Evolutionary conservation across 1,140 invertebrate genomes (phyloP).

Genomic region (Solen grandis): DNA sequence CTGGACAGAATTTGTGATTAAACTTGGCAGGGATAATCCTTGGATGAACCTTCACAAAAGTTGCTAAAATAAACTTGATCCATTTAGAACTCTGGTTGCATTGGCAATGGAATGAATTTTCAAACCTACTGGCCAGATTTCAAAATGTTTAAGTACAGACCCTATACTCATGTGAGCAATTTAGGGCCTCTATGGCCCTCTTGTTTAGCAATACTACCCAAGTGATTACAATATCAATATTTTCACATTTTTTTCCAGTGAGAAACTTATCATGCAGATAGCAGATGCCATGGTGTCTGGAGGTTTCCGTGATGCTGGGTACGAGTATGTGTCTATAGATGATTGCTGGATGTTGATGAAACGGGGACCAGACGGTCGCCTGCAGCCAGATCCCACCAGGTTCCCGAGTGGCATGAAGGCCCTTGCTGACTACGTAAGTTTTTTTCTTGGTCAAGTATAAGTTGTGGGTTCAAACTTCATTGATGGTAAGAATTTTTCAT

Average conservation of each 20-base stretch:
- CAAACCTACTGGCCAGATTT: too few species aligned
- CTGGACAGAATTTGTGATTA: too few species aligned
- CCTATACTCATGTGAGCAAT: background rate
- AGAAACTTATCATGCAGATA: constrained; percentile 94
- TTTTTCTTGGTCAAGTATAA: constrained; percentile 1
- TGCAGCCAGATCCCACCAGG: constrained; percentile 91
- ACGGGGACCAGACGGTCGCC: constrained; percentile 87
- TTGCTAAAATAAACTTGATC: too few species aligned
- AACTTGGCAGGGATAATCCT: too few species aligned
- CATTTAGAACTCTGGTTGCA: too few species aligned
- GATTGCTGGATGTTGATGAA: constrained; percentile 96
- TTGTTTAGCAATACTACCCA: background rate
- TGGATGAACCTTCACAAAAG: too few species aligned
- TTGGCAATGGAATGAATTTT: too few species aligned
- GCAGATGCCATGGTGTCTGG: constrained; percentile 93
- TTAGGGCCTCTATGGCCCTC: background rate
- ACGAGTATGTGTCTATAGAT: constrained; percentile 96
- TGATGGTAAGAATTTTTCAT: too few species aligned
- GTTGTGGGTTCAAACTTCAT: too few species aligned
- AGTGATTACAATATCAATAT: too few species aligned
- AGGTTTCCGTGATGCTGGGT: constrained; percentile 93
- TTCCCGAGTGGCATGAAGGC: constrained; percentile 96
- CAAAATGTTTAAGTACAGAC: too few species aligned
- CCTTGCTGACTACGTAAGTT: constrained; percentile 93
- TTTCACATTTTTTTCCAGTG: too few species aligned